Evolutionary conservation across 1,140 invertebrate species (phyloP), one percentile per base, ranked within the genome.

Genomic region (Ips nitidus): DNA sequence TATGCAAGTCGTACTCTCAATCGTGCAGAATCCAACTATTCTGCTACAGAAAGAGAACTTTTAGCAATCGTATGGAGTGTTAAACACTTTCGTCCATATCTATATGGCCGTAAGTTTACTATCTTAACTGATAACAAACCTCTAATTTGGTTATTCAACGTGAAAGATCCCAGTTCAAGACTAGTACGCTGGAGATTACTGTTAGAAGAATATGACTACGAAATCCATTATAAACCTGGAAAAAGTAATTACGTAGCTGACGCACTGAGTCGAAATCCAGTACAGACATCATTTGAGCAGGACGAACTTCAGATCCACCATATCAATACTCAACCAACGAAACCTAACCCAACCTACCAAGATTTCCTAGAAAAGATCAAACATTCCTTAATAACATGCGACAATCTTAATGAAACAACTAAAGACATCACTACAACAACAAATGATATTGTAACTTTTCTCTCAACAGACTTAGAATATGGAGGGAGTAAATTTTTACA

Each of bases 141-240:
- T 7, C 56, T 74, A 7, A 69, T 52, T 43, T 63, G 66, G 79
- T 66, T 86, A 2, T 75, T 77, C 4, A 79, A 77, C 4, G 71
- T 80, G 0, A 84, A 80, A 75, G 80, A 84, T 61, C 79, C 80
- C 4, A 75, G 69, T 1, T 78, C 75, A 41, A 65, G 80, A 70
- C 69, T 86, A 8, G 75, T 81, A 1, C 72, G 83, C 67, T 86
- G 84, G 84, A 43, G 78, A 52, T 57, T 79, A 22, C 53, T 68
- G 66, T 55, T 81, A 6, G 55, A 69, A n/a, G 79, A 83, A 66
- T 85, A 81, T 73, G 74, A 82, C 38, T 83, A 80, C 72, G 80
- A 69, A 68, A 80, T 86, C 2, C 60, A 69, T 4, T 81, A 82
- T 64, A 81, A 79, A 73, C 72, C 71, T 4, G 81, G 80, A 6